Evolutionary conservation across 1,140 invertebrate genomes (phyloP), one percentile per base, ranked within the genome.

Genomic region (Manduca sexta): DNA sequence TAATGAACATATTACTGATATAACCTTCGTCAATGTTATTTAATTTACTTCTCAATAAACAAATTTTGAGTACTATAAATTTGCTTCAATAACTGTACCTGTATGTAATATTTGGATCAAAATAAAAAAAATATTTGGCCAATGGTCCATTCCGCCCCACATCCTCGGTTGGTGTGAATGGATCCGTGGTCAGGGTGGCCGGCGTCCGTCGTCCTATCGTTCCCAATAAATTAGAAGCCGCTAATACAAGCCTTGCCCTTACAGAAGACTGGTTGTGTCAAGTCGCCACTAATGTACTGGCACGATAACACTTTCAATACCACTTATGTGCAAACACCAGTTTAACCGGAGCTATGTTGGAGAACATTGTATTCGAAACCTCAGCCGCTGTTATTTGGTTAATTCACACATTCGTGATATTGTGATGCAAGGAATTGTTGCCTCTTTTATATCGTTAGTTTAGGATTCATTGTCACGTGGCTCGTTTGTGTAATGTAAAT

Each of bases 201-300:
- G 75, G 69, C 77, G 78, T 80, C 74, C 69, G 80, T 82, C 81
- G 74, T 72, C 57, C 69, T 84, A 84, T 84, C 81, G 69, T 74
- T 77, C 74, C 67, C 74, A 84, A 84, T 84, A 84, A 84, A 84
- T 84, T 84, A 84, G 76, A 58, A 75, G 70, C 77, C 71, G 65
- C 77, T 82, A 80, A 84, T 74, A 82, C 81, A 79, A 79, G 70
- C 70, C 66, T 54, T 76, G 70, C 68, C 76, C 70, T 81, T 77
- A 81, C 80, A 82, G 81, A 80, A 80, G 78, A 84, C 81, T 84
- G 77, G 76, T 65, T 70, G 74, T 75, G 78, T 80, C 76, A 82
- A 77, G 69, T 68, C 63, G 58, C 68, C 69, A 76, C 77, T 84
- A 81, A 84, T 84, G 77, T 80, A 84, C 72, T 73, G 70, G 69